Evolutionary conservation across 2,888 invertebrate genomes (phyloP), one percentile per base, ranked within the genome.

Genomic region (Epiperipatus broadwayi): DNA sequence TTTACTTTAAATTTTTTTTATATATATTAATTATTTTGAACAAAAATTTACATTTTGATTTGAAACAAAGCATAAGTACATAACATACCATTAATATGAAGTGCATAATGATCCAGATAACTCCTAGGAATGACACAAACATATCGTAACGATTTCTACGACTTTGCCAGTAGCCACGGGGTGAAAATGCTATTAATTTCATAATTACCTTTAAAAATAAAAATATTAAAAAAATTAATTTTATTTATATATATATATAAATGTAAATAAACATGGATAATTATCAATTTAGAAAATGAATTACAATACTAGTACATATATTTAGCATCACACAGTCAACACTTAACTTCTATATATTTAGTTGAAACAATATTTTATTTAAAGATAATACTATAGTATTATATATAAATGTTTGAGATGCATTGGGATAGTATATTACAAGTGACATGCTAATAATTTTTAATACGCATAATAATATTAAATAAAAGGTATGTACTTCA

Each of bases 171-270:
- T 97, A 99, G 37, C 97, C 97, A 50, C 84, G 72, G 21, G 89
- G 83, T 2, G 93, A 93, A 62, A 97, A 89, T 1, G 97, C 97
- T 45, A 95, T 84, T 55, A 85, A 84, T 67, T 99, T 99, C 74
- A 99, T 80, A 10, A 93, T 69, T 25, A 95, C 93, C 61, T 55
- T n/a, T n/a, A n/a, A 42, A 38, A 43, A 21, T 8, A 7, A 20
- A 36, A 15, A 20, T 40, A 4, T 39, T n/a, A n/a, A 14, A 25
- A 21, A 8, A 14, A 21, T n/a, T 27, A 29, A 5, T 39, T 37
- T 19, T 18, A 3, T 7, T 39, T 40, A 20, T 5, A 35, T n/a
- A n/a, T n/a, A n/a, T n/a, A n/a, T n/a, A n/a, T n/a, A n/a, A n/a
- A n/a, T n/a, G n/a, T n/a, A n/a, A n/a, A n/a, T 5, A 12, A 7